Evolutionary conservation across 2,797 vertebrate genomes (phyloP).

Genomic region (Carapus acus): DNA sequence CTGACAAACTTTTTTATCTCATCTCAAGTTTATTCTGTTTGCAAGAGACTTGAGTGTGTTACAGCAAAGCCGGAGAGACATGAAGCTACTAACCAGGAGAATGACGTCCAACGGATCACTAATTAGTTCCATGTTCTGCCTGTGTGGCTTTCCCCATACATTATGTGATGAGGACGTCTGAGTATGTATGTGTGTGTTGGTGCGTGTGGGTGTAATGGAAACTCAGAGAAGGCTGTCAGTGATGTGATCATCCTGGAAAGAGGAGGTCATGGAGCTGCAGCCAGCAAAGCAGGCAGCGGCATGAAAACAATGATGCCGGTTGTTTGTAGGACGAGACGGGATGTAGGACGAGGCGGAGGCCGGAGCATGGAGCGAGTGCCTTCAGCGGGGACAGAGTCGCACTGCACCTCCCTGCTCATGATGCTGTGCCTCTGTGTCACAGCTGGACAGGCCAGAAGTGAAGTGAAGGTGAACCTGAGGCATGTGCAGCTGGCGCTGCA

Average conservation of each 20-base stretch:
- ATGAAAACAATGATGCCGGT: conserved; percentile 15
- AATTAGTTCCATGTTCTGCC: conserved; percentile 42
- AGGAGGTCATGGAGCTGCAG: conserved; percentile 20
- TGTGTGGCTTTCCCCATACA: not conserved
- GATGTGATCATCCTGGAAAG: conserved; percentile 39
- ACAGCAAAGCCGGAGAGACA: conserved; percentile 9
- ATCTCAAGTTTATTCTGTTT: not conserved
- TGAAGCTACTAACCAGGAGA: conserved; percentile 3
- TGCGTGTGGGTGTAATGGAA: conserved; percentile 33
- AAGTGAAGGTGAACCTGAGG: too few relatives aligned
- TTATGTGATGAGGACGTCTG: conserved; percentile 2
- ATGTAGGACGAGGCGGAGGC: not conserved
- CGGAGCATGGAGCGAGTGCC: too few relatives aligned
- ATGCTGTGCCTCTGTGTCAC: too few relatives aligned
- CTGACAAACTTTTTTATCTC: not conserved
- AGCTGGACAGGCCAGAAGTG: too few relatives aligned
- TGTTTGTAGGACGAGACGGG: conserved; percentile 11
- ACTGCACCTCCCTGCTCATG: too few relatives aligned
- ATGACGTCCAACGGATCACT: not conserved
- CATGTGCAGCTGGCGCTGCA: too few relatives aligned
- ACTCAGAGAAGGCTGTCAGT: conserved; percentile 13
- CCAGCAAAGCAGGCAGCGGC: conserved; percentile 6
- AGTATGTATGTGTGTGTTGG: conserved; percentile 3
- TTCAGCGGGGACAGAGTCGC: too few relatives aligned
- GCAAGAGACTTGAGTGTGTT: not conserved